Evolutionary conservation across 1,140 invertebrate species (phyloP).

Genomic region (Asobara japonica): DNA sequence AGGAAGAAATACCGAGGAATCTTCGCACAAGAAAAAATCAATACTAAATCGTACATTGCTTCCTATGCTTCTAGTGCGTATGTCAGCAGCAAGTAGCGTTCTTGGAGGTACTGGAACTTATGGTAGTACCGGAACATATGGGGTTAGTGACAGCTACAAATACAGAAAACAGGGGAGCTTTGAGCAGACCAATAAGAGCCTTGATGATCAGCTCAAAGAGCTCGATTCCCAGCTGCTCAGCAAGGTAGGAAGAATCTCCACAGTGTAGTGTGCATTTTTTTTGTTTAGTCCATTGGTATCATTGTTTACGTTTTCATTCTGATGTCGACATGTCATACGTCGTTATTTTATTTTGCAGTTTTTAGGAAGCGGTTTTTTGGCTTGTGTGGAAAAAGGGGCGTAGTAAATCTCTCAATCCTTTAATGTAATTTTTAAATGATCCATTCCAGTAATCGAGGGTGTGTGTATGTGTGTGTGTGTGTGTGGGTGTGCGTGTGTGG

Average conservation of each 20-base stretch:
- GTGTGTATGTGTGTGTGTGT: too few species aligned
- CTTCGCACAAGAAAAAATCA: too few species aligned
- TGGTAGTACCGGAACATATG: slow-evolving; percentile 71
- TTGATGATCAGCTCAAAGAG: slow-evolving; percentile 85
- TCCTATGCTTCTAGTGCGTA: slow-evolving; percentile 29
- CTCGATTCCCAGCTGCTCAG: slow-evolving; percentile 78
- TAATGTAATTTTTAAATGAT: too few species aligned
- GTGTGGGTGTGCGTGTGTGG: too few species aligned
- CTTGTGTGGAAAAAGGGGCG: too few species aligned
- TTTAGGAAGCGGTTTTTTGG: too few species aligned
- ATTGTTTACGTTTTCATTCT: neutral
- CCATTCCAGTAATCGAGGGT: too few species aligned
- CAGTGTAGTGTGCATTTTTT: slow-evolving; percentile 42
- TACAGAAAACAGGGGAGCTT: slow-evolving; percentile 74
- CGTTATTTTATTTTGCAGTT: too few species aligned
- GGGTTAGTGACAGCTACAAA: slow-evolving; percentile 70
- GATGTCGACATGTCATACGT: too few species aligned
- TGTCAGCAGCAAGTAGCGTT: slow-evolving; percentile 67
- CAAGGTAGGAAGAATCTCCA: slow-evolving; percentile 72
- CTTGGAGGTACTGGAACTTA: slow-evolving; percentile 69
- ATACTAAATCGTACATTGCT: too few species aligned
- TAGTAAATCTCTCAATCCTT: too few species aligned
- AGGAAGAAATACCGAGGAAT: too few species aligned
- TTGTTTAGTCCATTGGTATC: neutral
- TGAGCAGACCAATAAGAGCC: slow-evolving; percentile 78